Evolutionary conservation across 1,140 invertebrate species (phyloP), one percentile per base, ranked within the genome.

Genomic region (Cepaea nemoralis): DNA sequence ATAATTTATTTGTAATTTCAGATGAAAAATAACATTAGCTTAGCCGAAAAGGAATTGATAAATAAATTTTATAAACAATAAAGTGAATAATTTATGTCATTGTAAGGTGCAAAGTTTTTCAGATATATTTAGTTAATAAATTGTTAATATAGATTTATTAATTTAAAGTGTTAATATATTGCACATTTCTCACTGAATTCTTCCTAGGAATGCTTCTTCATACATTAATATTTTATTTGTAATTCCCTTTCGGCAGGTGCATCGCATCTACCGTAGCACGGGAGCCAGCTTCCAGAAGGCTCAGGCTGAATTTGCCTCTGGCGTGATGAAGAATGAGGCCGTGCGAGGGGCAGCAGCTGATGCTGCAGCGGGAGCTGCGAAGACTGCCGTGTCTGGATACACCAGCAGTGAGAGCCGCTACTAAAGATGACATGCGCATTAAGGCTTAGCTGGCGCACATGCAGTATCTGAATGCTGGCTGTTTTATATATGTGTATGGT

Each of bases 201-300:
- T n/a, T n/a, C n/a, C n/a, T n/a, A n/a, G n/a, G n/a, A n/a, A n/a
- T n/a, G n/a, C n/a, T n/a, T n/a, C n/a, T n/a, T n/a, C n/a, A n/a
- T n/a, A n/a, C n/a, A n/a, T n/a, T n/a, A n/a, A n/a, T n/a, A n/a
- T n/a, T n/a, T n/a, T n/a, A n/a, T n/a, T n/a, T n/a, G n/a, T n/a
- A n/a, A n/a, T n/a, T n/a, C n/a, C n/a, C 5, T 63, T 31, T 63
- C 33, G 33, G 33, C 87, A 98, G 97, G 96, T 99, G 42, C 98
- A 99, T 91, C 94, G 95, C 84, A 97, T 99, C 89, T 99, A 99
- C 92, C 94, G 97, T 79, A 97, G 95, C 87, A 97, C 97, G 50
- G 97, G 96, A 70, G 98, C 98, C 67, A 99, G 97, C 89, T 94
- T 99, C 89, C 96, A 96, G 40, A 99, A 99, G 92, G 98, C 98